A percentile compares a stretch with the other conserved stretches of the same genome.
Evolutionary conservation across 2,888 invertebrate species (phyloP).

Genomic region (Zaprionus bogoriensis): DNA sequence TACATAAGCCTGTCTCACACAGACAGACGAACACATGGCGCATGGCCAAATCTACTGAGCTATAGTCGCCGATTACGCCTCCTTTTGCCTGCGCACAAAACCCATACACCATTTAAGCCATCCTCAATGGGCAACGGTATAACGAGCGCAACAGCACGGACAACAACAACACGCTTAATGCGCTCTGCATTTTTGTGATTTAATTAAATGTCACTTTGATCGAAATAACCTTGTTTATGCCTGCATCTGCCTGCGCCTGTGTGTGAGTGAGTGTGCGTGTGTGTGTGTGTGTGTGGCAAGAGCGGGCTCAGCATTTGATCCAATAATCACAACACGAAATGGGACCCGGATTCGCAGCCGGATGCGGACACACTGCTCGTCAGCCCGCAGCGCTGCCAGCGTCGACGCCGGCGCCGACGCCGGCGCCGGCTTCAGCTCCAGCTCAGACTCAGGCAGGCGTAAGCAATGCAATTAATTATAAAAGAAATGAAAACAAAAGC

Average conservation of each 20-base stretch:
- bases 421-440: constrained; percentile 2
- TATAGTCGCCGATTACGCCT: no score
- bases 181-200: constrained; percentile 52
- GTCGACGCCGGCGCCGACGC: not conserved
- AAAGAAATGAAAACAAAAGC: constrained; percentile 72
- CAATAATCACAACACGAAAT: constrained; percentile 59
- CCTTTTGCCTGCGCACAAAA: no score
- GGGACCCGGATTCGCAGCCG: constrained; percentile 19
- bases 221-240: constrained; percentile 60
- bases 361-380: not conserved
- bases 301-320: constrained; percentile 53
- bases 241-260: constrained; percentile 6
- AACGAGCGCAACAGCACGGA: not conserved
- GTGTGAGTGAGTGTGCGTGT: constrained; percentile 2
- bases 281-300: constrained; percentile 8
- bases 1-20: no score
- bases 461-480: constrained; percentile 76
- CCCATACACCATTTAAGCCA: no score
- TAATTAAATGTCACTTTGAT: constrained; percentile 74
- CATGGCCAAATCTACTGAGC: no score
- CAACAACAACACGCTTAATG: constrained; percentile 27
- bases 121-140: no score
- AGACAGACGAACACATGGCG: no score
- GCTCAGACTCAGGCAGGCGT: constrained; percentile 58
- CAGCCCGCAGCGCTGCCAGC: constrained; percentile 6